Percentiles rank a stretch among this genome's conserved stretches.
These are phyloP conservation scores for Calycopis cecrops DNA, from an alignment of 1,140 invertebrate species.

Conservation along the genomic window DNA sequence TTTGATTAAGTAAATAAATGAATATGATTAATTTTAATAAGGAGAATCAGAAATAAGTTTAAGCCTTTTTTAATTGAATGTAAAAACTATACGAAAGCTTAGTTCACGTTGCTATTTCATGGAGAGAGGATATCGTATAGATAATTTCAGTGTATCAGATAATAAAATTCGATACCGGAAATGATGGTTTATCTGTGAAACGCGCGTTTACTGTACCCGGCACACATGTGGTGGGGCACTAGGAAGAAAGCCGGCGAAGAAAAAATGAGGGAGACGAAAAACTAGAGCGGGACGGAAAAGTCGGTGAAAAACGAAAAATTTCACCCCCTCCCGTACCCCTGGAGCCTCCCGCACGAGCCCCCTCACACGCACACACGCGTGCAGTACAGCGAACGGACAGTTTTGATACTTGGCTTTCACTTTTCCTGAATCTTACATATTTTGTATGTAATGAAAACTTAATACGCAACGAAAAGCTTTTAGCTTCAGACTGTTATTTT, in stretches of 20 bases:
- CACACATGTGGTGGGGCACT: slow-evolving; percentile 73
- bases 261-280: slow-evolving; percentile 74
- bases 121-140: not conserved
- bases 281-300: slow-evolving; percentile 73
- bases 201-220: slow-evolving; percentile 40
- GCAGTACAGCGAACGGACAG: slow-evolving; percentile 16
- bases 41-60: no score
- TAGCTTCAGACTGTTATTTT: no score
- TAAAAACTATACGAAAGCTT: no score
- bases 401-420: slow-evolving; percentile 52
- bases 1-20: no score
- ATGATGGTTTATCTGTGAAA: slow-evolving; percentile 39
- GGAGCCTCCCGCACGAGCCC: slow-evolving; percentile 28
- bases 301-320: slow-evolving; percentile 74
- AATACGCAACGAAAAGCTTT: not conserved
- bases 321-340: slow-evolving; percentile 44
- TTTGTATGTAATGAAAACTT: not conserved
- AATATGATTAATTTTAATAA: no score
- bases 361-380: slow-evolving; percentile 59
- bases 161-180: slow-evolving; percentile 34
- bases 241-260: slow-evolving; percentile 72
- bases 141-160: slow-evolving; percentile 1
- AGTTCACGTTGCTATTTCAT: no score
- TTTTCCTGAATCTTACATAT: slow-evolving; percentile 17
- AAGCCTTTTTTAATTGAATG: no score